These are phyloP conservation scores for Telenomus remus DNA, from an alignment of 1,140 invertebrate genomes.

Conservation along the genomic window DNA sequence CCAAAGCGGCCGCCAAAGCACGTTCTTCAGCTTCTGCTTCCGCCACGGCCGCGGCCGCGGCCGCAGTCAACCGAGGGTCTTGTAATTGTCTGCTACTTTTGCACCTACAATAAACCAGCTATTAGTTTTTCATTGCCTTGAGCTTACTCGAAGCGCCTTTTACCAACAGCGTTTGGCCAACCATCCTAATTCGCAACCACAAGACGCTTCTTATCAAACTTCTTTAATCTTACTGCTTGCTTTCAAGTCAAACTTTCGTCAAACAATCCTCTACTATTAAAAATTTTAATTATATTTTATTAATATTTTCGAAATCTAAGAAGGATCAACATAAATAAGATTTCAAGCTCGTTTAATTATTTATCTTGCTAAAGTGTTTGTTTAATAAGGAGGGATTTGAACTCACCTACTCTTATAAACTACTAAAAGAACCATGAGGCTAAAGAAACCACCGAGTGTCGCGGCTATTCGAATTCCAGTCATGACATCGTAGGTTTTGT, in stretches of 20 bases:
- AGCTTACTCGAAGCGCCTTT: background rate
- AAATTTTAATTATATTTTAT: no score
- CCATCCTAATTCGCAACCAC: no score
- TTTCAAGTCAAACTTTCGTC: no score
- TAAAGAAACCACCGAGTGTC: constrained; percentile 90
- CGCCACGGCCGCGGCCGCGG: constrained; percentile 84
- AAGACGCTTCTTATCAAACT: no score
- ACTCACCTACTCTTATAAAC: constrained; percentile 86
- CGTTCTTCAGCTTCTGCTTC: constrained; percentile 83
- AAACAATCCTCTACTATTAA: no score
- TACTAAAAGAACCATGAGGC: constrained; percentile 89
- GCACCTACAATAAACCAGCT: constrained; percentile 66
- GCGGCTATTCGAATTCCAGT: constrained; percentile 91
- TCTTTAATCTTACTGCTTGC: no score
- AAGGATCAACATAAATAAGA: no score
- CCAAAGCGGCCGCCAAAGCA: constrained; percentile 82
- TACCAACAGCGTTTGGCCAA: background rate
- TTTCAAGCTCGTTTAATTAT: no score
- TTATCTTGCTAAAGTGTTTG: no score
- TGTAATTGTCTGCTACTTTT: constrained; percentile 75
- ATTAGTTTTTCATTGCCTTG: background rate
- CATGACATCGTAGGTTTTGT: constrained; percentile 93
- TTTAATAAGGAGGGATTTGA: background rate
- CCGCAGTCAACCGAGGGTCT: constrained; percentile 77
- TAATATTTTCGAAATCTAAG: no score